These are phyloP conservation scores for Hybognathus amarus DNA, from an alignment of 2,797 vertebrate species.

Conservation along the genomic window DNA sequence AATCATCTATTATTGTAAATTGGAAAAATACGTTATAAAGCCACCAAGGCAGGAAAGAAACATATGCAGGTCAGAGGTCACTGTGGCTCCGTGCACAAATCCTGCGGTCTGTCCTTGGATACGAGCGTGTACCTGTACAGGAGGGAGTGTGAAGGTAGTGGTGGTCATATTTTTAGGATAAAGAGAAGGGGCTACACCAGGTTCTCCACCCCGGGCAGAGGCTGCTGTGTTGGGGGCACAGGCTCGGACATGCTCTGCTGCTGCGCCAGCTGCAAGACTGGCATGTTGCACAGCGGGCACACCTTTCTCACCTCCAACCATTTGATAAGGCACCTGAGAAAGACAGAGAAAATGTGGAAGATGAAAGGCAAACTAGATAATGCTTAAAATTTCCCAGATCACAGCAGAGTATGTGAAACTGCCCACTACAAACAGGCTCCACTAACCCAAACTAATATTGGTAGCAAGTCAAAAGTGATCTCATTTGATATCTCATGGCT, in stretches of 20 bases:
- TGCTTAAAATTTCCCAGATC: neutral
- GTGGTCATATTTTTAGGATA: conserved; percentile 7
- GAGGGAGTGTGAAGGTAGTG: conserved; percentile 52
- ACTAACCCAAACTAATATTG: too few relatives aligned
- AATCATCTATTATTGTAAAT: conserved; percentile 43
- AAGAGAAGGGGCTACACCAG: conserved; percentile 82
- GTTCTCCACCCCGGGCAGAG: conserved; percentile 91
- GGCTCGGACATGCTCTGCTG: conserved; percentile 79
- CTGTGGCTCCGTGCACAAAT: conserved; percentile 24
- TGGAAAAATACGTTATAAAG: conserved; percentile 62
- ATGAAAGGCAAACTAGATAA: neutral
- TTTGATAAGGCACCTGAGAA: conserved; percentile 95
- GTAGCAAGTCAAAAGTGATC: neutral
- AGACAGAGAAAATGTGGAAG: neutral
- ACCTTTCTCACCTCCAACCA: conserved; percentile 99
- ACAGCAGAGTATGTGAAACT: neutral
- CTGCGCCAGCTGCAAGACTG: conserved; percentile 93
- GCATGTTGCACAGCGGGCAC: conserved; percentile 98
- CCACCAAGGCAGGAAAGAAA: conserved; percentile 63
- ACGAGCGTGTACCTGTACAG: conserved; percentile 71
- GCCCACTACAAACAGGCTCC: too few relatives aligned
- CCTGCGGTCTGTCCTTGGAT: conserved; percentile 60
- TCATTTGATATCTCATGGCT: neutral
- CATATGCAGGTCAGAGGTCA: conserved; percentile 38
- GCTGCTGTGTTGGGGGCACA: conserved; percentile 81